Conservation (phyloP, 2,113 vertebrate species). For the Anarrhichthys ocellatus region DNA sequence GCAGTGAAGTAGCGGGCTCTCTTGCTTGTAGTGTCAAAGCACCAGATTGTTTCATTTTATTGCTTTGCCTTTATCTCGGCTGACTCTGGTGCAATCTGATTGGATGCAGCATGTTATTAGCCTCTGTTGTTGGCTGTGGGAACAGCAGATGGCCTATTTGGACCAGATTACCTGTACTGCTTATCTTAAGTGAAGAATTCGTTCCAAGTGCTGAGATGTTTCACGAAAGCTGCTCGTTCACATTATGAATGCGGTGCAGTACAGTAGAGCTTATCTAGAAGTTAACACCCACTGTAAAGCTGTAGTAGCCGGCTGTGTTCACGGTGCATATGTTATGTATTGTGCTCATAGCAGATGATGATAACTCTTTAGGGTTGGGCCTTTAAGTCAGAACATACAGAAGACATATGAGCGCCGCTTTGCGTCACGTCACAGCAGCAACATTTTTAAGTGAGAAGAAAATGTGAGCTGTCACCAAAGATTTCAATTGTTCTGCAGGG, state of each 20-base stretch:
- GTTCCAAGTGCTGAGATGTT: constrained; percentile 61
- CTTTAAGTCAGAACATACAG: background rate
- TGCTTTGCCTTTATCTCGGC: constrained; percentile 75
- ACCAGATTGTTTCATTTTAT: constrained; percentile 80
- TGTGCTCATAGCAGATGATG: background rate
- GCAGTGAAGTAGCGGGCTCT: constrained; percentile 68
- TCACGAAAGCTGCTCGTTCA: constrained; percentile 51
- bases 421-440: background rate
- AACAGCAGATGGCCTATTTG: constrained; percentile 74
- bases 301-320: constrained; percentile 13
- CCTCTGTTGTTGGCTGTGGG: constrained; percentile 62
- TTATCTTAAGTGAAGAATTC: constrained; percentile 75
- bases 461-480: constrained; percentile 39
- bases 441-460: constrained; percentile 51
- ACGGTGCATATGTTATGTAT: constrained; percentile 8
- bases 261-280: constrained; percentile 43
- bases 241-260: constrained; percentile 12
- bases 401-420: background rate
- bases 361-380: constrained; percentile 6
- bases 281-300: constrained; percentile 71
- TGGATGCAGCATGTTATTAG: constrained; percentile 67
- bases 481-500: constrained; percentile 67
- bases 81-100: constrained; percentile 71
- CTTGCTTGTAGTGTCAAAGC: constrained; percentile 77
- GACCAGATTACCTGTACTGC: constrained; percentile 71